phyloP scores from a whole-genome alignment of 2,888 invertebrate genomes.

The Plusia festucae region DNA sequence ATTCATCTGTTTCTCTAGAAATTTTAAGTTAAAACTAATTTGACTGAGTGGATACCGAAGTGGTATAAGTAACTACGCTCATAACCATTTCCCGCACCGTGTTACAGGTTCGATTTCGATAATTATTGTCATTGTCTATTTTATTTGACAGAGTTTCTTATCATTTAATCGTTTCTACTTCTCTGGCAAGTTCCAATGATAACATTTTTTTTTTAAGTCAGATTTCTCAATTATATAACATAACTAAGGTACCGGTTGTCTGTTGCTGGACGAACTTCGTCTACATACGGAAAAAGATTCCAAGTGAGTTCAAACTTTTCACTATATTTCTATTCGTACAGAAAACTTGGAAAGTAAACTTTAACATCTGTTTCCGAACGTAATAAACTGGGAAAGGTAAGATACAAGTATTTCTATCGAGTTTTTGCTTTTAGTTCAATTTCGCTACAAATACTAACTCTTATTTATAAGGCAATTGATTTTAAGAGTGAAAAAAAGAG shows the following conservation, averaged over 20 bases:
- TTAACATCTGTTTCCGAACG: constrained; percentile 49
- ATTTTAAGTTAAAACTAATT: too few relatives aligned
- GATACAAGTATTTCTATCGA: constrained; percentile 31
- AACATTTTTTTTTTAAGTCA: too few relatives aligned
- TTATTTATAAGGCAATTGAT: background rate
- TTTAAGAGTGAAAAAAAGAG: background rate
- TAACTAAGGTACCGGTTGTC: constrained; percentile 10
- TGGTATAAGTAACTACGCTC: too few relatives aligned
- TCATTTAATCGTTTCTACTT: too few relatives aligned
- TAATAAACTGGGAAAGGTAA: constrained; percentile 40
- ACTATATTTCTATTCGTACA: constrained; percentile 37
- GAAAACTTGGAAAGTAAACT: constrained; percentile 37
- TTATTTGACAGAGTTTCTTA: too few relatives aligned
- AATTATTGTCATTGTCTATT: too few relatives aligned
- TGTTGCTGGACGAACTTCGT: constrained; percentile 18
- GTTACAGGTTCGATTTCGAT: too few relatives aligned
- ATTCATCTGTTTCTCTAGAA: too few relatives aligned
- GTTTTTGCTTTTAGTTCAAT: constrained; percentile 10
- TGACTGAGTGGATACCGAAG: too few relatives aligned
- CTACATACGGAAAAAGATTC: constrained; percentile 20
- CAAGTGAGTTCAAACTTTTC: constrained; percentile 38
- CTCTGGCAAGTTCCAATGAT: too few relatives aligned
- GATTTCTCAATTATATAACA: constrained; percentile 25
- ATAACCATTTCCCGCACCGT: too few relatives aligned
- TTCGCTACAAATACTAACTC: background rate